Base-by-base conservation (phyloP, 2,797 vertebrate species). In the Chaetophractus vellerosus region DNA sequence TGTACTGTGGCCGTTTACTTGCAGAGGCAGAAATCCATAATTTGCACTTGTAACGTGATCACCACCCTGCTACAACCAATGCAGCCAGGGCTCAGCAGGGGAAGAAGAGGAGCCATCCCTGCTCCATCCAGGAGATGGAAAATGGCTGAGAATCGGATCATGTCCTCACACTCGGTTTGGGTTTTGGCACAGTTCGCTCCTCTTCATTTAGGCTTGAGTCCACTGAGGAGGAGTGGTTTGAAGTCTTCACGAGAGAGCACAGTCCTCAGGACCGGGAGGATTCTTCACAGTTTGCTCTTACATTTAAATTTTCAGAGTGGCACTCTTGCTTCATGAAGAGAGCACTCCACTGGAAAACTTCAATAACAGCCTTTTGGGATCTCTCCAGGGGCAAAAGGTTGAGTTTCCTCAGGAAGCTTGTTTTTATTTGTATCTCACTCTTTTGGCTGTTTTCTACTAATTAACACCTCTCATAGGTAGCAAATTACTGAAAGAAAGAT, bases 251-350 rank as follows among this genome's bases (percentile, higher is more conserved):
- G 79, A 92, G 71, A 66, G 52, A 82, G 28, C 50, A 19, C 31
- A 50, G 12, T 38, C 66, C 61, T 91, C 57, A 15, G 24, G 69
- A 89, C 72, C 19, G 41, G 79, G 57, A 93, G 72, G 41, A 88
- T 91, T 91, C 71, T 88, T 78, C 89, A 84, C 59, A 92, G 64
- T 74, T 87, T 88, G 21, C 90, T 88, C 50, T 76, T 75, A 63
- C 45, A 64, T 75, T 87, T 74, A 84, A 26, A 90, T 69, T 55
- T 88, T 93, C 75, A 15, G 41, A 91, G 80, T 38, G 38, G 41
- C 48, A 68, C 55, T 19, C 52, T 31, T 55, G 36, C 55, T 95
- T 94, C 15, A 61, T 31, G 45, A 81, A 90, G 80, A 95, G 80
- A 79, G 33, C 68, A 33, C 76, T 81, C 64, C 61, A 48, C 6